A percentile compares a stretch with the other conserved stretches of the same genome.
Evolutionary conservation across 2,113 vertebrate genomes (phyloP).

Genomic region (Emydura subglobosa): DNA sequence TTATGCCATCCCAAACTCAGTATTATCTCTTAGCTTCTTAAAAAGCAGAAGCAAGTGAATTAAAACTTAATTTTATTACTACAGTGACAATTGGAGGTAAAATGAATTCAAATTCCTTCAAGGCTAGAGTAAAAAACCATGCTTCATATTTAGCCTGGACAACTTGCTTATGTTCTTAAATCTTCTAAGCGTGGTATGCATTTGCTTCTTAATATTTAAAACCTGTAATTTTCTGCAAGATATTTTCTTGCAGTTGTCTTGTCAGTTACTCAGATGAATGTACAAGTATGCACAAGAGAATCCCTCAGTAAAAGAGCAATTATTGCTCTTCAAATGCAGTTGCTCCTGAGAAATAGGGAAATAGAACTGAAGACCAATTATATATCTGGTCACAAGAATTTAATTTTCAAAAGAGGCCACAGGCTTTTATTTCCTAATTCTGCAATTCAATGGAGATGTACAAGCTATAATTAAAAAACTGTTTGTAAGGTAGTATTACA

Average conservation of each 20-base stretch:
- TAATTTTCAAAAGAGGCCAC: slow-evolving; percentile 69
- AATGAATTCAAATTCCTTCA: neutral
- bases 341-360: slow-evolving; percentile 61
- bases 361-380: slow-evolving; percentile 66
- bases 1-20: neutral
- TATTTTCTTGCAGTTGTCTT: slow-evolving; percentile 25
- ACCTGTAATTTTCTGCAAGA: neutral
- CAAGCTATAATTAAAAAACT: slow-evolving; percentile 67
- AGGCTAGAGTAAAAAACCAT: neutral
- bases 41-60: neutral
- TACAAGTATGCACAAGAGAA: slow-evolving; percentile 53
- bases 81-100: neutral
- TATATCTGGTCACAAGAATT: slow-evolving; percentile 62
- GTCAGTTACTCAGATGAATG: slow-evolving; percentile 26
- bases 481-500: slow-evolving; percentile 30
- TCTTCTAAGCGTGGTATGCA: neutral
- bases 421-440: slow-evolving; percentile 66
- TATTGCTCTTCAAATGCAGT: slow-evolving; percentile 62
- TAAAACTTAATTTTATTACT: neutral
- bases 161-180: neutral
- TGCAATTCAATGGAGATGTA: slow-evolving; percentile 54
- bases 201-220: slow-evolving; percentile 29
- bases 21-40: neutral
- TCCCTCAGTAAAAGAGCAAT: slow-evolving; percentile 41
- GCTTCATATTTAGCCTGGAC: slow-evolving; percentile 7